phyloP scores from a whole-genome alignment of 2,888 invertebrate genomes.

The Fragum sueziense region DNA sequence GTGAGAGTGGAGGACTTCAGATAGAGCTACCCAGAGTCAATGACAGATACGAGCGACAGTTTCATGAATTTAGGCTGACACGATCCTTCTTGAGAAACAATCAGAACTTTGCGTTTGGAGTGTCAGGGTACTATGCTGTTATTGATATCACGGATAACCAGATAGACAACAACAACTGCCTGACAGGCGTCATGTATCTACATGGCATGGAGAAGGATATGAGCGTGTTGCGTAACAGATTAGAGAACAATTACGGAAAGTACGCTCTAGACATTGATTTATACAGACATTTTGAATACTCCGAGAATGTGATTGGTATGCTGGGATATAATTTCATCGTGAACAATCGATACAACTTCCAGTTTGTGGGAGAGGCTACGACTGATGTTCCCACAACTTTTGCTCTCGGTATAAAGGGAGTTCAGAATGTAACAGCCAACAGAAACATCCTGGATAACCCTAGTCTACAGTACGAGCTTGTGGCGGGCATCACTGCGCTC shows the following conservation, averaged over 20 bases:
- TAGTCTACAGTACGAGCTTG: conserved; percentile 89
- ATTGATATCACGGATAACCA: conserved; percentile 93
- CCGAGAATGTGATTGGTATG: conserved; percentile 89
- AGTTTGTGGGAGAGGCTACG: conserved; percentile 46
- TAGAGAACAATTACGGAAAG: conserved; percentile 90
- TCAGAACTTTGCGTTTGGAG: conserved; percentile 90
- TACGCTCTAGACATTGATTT: conserved; percentile 94
- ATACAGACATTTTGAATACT: conserved; percentile 93
- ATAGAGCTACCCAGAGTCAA: conserved; percentile 93
- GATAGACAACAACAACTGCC: conserved; percentile 93
- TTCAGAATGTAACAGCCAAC: conserved; percentile 95
- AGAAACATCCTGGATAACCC: conserved; percentile 91
- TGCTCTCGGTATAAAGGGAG: conserved; percentile 95
- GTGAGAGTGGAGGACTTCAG: conserved; percentile 93
- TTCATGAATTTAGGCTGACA: conserved; percentile 92
- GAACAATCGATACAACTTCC: conserved; percentile 65
- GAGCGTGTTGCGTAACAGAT: conserved; percentile 90
- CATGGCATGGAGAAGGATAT: conserved; percentile 98
- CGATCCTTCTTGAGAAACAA: conserved; percentile 95
- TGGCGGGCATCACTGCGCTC: conserved; percentile 94
- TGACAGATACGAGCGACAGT: conserved; percentile 69
- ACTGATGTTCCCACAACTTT: conserved; percentile 83
- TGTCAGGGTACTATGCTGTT: conserved; percentile 97
- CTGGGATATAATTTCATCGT: conserved; percentile 71
- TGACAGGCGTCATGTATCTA: conserved; percentile 82